Evolutionary conservation across 1,140 invertebrate species (phyloP).

Genomic region (Sitodiplosis mosellana): DNA sequence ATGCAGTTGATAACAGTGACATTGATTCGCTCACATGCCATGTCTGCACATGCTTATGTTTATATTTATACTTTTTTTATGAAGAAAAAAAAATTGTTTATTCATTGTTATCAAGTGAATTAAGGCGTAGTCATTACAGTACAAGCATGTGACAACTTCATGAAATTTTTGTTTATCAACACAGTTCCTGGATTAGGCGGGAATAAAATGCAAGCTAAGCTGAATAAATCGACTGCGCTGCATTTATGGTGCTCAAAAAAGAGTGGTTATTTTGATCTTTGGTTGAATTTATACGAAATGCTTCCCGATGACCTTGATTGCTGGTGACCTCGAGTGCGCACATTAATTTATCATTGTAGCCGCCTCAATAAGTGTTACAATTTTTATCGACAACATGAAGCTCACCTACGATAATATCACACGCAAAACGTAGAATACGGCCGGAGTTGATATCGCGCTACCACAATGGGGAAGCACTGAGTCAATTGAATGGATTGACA

Average conservation of each 20-base stretch:
- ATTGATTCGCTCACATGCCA: too few species aligned
- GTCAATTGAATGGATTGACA: constrained; percentile 85
- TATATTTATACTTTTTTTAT: too few species aligned
- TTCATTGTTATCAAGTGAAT: too few species aligned
- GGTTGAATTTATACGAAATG: constrained; percentile 83
- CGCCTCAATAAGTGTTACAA: too few species aligned
- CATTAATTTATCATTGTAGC: too few species aligned
- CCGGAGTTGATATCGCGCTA: constrained; percentile 72
- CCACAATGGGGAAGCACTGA: constrained; percentile 78
- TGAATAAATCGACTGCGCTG: constrained; percentile 64
- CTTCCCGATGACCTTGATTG: constrained; percentile 88
- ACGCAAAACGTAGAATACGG: constrained; percentile 57
- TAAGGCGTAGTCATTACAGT: too few species aligned
- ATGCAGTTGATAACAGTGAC: too few species aligned
- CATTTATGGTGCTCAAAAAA: constrained; percentile 76
- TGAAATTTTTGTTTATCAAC: too few species aligned
- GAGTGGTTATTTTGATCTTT: constrained; percentile 80
- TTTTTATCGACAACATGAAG: constrained; percentile 68
- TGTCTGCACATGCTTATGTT: too few species aligned
- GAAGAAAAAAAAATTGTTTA: too few species aligned
- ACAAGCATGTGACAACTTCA: too few species aligned
- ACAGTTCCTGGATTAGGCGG: constrained; percentile 95
- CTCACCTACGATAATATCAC: constrained; percentile 76
- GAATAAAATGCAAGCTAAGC: constrained; percentile 75
- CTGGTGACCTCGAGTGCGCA: too few species aligned